Conservation (phyloP, 2,888 invertebrate genomes). For the Synergus gifuensis region DNA sequence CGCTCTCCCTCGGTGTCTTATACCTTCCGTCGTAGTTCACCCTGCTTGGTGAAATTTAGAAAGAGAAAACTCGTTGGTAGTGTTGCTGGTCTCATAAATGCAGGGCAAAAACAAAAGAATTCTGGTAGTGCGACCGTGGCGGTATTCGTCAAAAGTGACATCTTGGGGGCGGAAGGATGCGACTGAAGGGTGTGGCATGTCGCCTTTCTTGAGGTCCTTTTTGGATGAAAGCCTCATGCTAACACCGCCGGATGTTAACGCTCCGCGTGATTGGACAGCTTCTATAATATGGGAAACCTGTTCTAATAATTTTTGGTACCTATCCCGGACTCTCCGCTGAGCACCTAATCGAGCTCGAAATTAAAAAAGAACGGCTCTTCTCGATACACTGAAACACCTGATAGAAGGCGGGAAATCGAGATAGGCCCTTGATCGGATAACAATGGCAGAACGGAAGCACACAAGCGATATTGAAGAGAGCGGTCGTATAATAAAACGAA, state of each 20-base stretch:
- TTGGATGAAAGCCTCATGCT: conserved; percentile 66
- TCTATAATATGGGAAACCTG: conserved; percentile 9
- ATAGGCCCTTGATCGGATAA: neutral
- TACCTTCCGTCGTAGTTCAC: conserved; percentile 45
- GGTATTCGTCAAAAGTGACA: conserved; percentile 66
- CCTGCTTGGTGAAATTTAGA: conserved; percentile 50
- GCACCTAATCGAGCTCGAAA: neutral
- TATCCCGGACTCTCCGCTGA: neutral
- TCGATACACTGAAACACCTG: neutral
- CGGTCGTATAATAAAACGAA: neutral
- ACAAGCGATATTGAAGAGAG: neutral
- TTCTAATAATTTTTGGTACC: conserved; percentile 7
- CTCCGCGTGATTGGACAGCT: conserved; percentile 56
- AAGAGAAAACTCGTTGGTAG: conserved; percentile 61
- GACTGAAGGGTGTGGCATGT: conserved; percentile 71
- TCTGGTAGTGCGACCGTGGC: conserved; percentile 57
- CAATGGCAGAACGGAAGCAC: conserved; percentile 6
- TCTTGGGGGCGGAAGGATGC: conserved; percentile 70
- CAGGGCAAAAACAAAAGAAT: conserved; percentile 67
- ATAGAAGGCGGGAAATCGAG: neutral
- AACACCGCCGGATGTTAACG: conserved; percentile 68
- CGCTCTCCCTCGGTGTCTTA: conserved; percentile 44
- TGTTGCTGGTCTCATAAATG: conserved; percentile 62
- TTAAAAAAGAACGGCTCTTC: neutral
- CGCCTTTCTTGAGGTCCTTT: conserved; percentile 54